phyloP scores from a whole-genome alignment of 1,140 invertebrate species.

The Drosophila orena region DNA sequence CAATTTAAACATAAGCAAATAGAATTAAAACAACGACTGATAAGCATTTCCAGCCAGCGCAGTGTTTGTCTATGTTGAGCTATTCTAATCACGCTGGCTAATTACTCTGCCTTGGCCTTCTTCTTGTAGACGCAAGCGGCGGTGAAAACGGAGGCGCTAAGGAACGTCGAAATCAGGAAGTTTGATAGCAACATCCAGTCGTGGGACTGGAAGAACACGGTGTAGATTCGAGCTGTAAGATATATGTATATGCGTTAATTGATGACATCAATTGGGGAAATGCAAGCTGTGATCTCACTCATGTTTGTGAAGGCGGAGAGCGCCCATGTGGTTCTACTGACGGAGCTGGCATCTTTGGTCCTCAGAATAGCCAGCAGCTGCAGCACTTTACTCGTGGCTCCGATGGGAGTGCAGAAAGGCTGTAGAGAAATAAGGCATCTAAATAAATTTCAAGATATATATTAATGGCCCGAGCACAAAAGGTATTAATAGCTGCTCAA shows the following conservation, averaged over 20 bases:
- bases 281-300: slow-evolving; percentile 86
- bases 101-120: slow-evolving; percentile 56
- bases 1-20: slow-evolving; percentile 39
- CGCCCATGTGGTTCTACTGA: slow-evolving; percentile 89
- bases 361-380: slow-evolving; percentile 88
- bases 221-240: slow-evolving; percentile 88
- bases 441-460: slow-evolving; percentile 17
- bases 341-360: slow-evolving; percentile 88
- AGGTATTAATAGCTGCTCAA: slow-evolving; percentile 67
- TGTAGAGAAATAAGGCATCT: slow-evolving; percentile 67
- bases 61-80: slow-evolving; percentile 40
- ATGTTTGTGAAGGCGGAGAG: slow-evolving; percentile 90
- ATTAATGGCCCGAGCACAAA: slow-evolving; percentile 32
- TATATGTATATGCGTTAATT: slow-evolving; percentile 40
- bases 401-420: slow-evolving; percentile 90
- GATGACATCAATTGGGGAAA: background rate
- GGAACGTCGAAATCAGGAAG: slow-evolving; percentile 87
- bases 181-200: slow-evolving; percentile 88
- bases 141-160: slow-evolving; percentile 87
- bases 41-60: slow-evolving; percentile 20
- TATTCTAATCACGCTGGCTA: slow-evolving; percentile 8
- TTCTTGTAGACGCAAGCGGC: slow-evolving; percentile 86
- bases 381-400: slow-evolving; percentile 89
- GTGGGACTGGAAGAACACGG: slow-evolving; percentile 88
- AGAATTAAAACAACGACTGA: slow-evolving; percentile 38